Evolutionary conservation across 2,797 vertebrate genomes (phyloP), one percentile per base, ranked within the genome.

Genomic region (Eidolon dupreanum): DNA sequence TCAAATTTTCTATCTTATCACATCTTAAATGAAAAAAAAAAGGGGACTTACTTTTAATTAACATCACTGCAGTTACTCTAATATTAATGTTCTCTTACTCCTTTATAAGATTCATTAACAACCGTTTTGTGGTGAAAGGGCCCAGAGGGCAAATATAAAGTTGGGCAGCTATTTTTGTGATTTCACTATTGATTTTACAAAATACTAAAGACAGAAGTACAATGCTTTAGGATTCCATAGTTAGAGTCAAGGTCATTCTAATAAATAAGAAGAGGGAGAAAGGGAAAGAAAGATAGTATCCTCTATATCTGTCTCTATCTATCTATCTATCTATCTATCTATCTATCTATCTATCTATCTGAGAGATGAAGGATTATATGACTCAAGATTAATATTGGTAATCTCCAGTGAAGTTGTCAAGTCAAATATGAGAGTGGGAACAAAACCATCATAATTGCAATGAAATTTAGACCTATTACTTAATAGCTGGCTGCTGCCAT

Each of bases 41-140:
- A 95, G 57, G 49, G 28, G 38, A 95, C 96, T 96, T 95, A 87
- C 88, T 97, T 96, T 97, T 96, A 95, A 97, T 96, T 95, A 97
- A 96, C 53, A 73, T 96, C 82, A 46, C 95, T 88, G 36, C 49
- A 93, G 96, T 68, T 89, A 96, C 88, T 84, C 73, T 94, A 95
- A 96, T 95, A 95, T 92, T 93, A 97, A 95, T 87, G 90, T 74
- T 94, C 66, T 16, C 78, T 93, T 88, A 83, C 81, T 53, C 68
- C 55, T 97, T 94, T 81, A 53, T 94, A 94, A 91, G 91, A 93
- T 93, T 96, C 92, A 89, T 97, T 96, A 97, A 74, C 82, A 96
- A 84, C 46, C 41, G 79, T 89, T 96, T 96, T 86, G 82, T 84
- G 83, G 77, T 88, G 82, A 95, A 87, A 95, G 83, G 89, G 81